Evolutionary conservation across 2,797 vertebrate genomes (phyloP).

Genomic region (Lemur catta): DNA sequence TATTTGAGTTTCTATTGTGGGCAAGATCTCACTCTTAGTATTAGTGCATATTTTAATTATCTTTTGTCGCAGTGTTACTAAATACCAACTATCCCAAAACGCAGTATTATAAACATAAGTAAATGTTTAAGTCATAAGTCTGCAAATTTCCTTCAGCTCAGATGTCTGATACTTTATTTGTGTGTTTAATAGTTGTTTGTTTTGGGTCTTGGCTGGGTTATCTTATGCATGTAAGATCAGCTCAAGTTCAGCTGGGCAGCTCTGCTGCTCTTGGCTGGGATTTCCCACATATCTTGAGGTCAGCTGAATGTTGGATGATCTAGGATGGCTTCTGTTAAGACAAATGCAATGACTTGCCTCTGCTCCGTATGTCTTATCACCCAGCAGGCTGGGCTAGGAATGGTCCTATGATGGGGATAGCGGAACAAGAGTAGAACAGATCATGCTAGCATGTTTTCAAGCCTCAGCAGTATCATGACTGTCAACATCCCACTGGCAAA

Average conservation of each 20-base stretch:
- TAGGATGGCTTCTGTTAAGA: not conserved
- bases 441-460: not conserved
- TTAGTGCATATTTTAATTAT: not conserved
- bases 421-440: not conserved
- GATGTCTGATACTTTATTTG: not conserved
- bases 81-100: not conserved
- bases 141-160: not conserved
- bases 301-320: not conserved
- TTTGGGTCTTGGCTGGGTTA: not conserved
- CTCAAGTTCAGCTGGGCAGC: not conserved
- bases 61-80: not conserved
- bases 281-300: not conserved
- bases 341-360: not conserved
- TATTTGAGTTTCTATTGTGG: not conserved
- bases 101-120: not conserved
- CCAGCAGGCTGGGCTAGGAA: not conserved
- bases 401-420: rapidly evolving
- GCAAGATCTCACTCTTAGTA: not conserved
- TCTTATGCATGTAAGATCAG: not conserved
- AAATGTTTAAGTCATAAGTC: not conserved
- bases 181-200: not conserved
- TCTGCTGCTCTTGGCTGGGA: not conserved
- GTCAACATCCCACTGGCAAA: not conserved
- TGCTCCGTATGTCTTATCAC: not conserved
- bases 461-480: not conserved